Evolutionary conservation across 2,888 invertebrate genomes (phyloP), one percentile per base, ranked within the genome.

Genomic region (Sphaerophoria taeniata): DNA sequence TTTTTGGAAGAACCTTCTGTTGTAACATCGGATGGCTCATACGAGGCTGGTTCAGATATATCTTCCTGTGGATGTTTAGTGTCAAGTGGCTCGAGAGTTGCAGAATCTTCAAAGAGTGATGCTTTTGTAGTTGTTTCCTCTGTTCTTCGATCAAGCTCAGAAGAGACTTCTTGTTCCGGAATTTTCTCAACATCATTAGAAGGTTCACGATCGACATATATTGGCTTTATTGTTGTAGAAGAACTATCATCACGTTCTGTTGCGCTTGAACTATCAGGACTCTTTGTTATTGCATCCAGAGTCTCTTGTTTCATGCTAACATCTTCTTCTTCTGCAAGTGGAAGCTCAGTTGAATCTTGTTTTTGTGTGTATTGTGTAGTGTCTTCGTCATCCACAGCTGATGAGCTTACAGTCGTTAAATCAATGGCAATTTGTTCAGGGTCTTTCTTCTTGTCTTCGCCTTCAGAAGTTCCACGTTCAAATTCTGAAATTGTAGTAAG

Each of bases 181-280:
- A 65, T 34, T 36, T 51, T n/a, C 0, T 34, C 36, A 4, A 24
- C 4, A 0, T 31, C 61, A 24, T 24, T 24, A 71, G 51, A 7
- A 47, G 89, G 87, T 60, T 89, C 72, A 34, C 24, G 39, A 9
- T 33, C 58, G 7, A 24, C 24, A 67, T 24, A 36, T 4, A 34
- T 12, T 43, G 0, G 60, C 31, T 1, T n/a, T n/a, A 43, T 47
- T 43, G 81, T 53, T 49, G 77, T 72, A 39, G 2, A 74, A 80
- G 0, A 70, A 77, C n/a, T 77, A 5, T 34, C 31, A 45, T 36
- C 60, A 67, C 58, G 9, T 34, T 61, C 33, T 45, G 14, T 47
- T 69, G 74, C 73, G 24, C 24, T 2, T 24, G 24, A 24, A 24
- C 24, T 24, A 24, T 24, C 24, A 24, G 24, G 24, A 24, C 24